Base-by-base conservation (phyloP, 2,888 invertebrate species). In the Anoncus sp. region DNA sequence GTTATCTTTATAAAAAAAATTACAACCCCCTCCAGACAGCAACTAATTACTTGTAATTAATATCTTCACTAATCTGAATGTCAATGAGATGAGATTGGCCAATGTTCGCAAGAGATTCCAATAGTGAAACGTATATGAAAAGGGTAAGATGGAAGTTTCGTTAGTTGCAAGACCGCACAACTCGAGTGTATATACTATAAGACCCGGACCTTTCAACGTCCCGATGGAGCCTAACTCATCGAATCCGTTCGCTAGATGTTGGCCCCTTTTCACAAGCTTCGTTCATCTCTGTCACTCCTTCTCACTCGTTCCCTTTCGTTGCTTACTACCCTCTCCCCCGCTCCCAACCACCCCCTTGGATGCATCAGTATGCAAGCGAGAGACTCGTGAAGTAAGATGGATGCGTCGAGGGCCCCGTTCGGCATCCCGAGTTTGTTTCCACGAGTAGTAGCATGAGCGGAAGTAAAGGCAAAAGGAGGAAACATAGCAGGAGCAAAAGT, bases 301-400 rank as follows among this genome's bases (percentile, higher is more conserved):
- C 63, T 20, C 53, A 27, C 53, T 55, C 38, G 43, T 27, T 31
- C 35, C 66, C 55, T 69, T 57, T 66, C 60, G 38, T 31, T n/a
- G 22, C 20, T 38, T 31, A 55, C 38, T 10, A 38, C 40, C 63
- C 53, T 27, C 59, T 40, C 38, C 22, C 14, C n/a, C n/a, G n/a
- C n/a, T n/a, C n/a, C n/a, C n/a, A n/a, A n/a, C n/a, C n/a, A n/a
- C n/a, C n/a, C 35, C 20, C 4, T 45, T 73, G 75, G 75, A 73
- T 79, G 84, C 85, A 88, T 88, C 88, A 85, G 80, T 85, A 88
- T 88, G 87, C 87, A 85, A 81, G 82, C 76, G 70, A 79, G 77
- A 76, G 63, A 51, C 63, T 62, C 40, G 65, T 14, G 24, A 73
- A 81, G 72, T 78, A 81, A 81, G 82, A 82, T 79, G 79, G 79